Conservation (phyloP, 2,797 vertebrate species). For the Champsocephalus gunnari region DNA sequence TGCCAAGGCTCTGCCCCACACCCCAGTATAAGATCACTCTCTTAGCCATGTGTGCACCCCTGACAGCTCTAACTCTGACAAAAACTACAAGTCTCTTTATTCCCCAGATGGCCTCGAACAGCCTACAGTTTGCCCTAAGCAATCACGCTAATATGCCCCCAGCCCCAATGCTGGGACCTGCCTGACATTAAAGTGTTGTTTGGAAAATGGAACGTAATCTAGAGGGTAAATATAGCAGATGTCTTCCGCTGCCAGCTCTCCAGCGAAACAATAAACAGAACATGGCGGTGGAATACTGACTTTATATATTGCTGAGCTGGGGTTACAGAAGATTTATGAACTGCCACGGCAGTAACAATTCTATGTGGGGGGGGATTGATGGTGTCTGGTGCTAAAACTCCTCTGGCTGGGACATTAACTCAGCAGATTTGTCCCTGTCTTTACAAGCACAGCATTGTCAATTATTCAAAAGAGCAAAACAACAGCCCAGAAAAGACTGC, state of each 20-base stretch:
- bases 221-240: constrained; percentile 77
- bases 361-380: constrained; percentile 73
- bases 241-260: constrained; percentile 67
- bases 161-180: constrained; percentile 43
- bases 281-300: constrained; percentile 54
- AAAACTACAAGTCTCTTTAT: constrained; percentile 71
- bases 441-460: constrained; percentile 77
- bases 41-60: constrained; percentile 58
- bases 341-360: constrained; percentile 69
- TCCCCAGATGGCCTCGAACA: constrained; percentile 57
- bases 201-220: constrained; percentile 70
- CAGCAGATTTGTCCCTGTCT: constrained; percentile 82
- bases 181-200: constrained; percentile 63
- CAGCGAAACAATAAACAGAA: constrained; percentile 74
- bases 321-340: constrained; percentile 80
- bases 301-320: constrained; percentile 71
- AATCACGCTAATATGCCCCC: constrained; percentile 71
- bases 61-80: constrained; percentile 63
- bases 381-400: constrained; percentile 70
- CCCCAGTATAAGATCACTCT: constrained; percentile 65
- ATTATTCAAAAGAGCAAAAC: constrained; percentile 85
- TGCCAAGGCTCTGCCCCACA: constrained; percentile 62
- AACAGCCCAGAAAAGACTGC: constrained; percentile 74
- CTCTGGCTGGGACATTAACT: constrained; percentile 80
- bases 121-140: constrained; percentile 65